Percentiles rank a stretch among this genome's conserved stretches.
These are phyloP conservation scores for Rhyacichthys aspro DNA, from an alignment of 2,797 vertebrate genomes.

Conservation along the genomic window DNA sequence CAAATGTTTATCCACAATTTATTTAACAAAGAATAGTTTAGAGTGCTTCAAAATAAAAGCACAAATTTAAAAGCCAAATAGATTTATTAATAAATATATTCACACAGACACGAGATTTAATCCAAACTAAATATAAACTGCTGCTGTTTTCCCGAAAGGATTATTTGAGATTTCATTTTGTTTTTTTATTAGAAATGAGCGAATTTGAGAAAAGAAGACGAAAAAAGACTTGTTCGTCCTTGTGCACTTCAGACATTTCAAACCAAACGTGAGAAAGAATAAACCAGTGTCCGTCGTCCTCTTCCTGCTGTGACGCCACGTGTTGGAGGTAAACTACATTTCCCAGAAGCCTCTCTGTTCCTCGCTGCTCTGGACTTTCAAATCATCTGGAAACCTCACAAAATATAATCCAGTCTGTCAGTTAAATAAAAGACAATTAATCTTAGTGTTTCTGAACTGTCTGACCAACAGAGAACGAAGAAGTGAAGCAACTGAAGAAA, in stretches of 20 bases:
- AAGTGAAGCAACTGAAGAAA: neutral
- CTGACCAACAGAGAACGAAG: neutral
- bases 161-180: conserved; percentile 9
- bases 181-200: conserved; percentile 3
- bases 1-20: conserved; percentile 3
- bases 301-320: conserved; percentile 3
- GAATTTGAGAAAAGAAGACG: conserved; percentile 7
- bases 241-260: conserved; percentile 5
- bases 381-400: neutral
- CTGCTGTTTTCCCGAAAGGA: conserved; percentile 10
- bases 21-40: conserved; percentile 1
- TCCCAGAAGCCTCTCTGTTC: conserved; percentile 37
- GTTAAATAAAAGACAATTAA: neutral
- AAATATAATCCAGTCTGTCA: neutral
- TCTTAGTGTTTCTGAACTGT: neutral
- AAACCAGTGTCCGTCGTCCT: neutral
- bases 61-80: conserved; percentile 17
- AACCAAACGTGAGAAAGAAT: neutral
- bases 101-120: conserved; percentile 6
- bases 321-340: conserved; percentile 2
- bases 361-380: conserved; percentile 15
- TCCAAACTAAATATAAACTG: conserved; percentile 7
- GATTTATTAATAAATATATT: conserved; percentile 6
- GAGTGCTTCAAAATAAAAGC: conserved; percentile 17
- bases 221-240: conserved; percentile 5